Evolutionary conservation across 2,888 invertebrate genomes (phyloP), one percentile per base, ranked within the genome.

Genomic region (Pecten maximus): DNA sequence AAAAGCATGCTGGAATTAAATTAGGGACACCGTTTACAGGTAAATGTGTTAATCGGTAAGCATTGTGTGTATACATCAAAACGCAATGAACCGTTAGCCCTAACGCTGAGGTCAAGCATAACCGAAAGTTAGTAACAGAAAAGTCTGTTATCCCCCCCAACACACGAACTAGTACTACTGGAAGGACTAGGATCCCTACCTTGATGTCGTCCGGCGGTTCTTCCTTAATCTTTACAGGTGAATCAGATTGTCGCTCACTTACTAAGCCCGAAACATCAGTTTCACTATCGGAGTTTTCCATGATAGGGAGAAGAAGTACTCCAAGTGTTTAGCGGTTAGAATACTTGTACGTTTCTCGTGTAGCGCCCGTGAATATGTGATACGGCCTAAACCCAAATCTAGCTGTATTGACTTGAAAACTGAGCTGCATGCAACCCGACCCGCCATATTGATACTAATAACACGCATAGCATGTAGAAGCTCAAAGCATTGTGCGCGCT

Each of bases 391-490:
- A 93, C 89, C 91, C 90, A 92, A 92, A 90, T 91, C 91, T 54
- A 89, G 91, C 89, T 86, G 89, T 92, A 92, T 92, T 91, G 92
- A 92, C 92, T 92, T 91, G 93, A 90, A 93, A 93, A 90, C 91
- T 86, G 92, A 93, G 91, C 91, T 91, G 92, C 60, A 87, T 91
- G 93, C 88, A 92, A 93, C 89, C 87, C 88, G 92, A 93, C 90
- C 89, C 88, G 40, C 89, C 91, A 91, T 92, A 93, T 92, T 93
- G 93, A 93, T 93, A 93, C 93, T 92, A 91, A 91, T 91, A 92
- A 91, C 92, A 92, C 90, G 90, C 93, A 86, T 92, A 89, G 92
- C 92, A 92, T 91, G 92, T 91, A 89, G 90, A 87, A 88, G 91
- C 90, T 89, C 87, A 88, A 87, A 88, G 89, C 91, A 90, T 91